These are phyloP conservation scores for Apodemia mormo DNA, from an alignment of 2,888 invertebrate species.

Conservation along the genomic window DNA sequence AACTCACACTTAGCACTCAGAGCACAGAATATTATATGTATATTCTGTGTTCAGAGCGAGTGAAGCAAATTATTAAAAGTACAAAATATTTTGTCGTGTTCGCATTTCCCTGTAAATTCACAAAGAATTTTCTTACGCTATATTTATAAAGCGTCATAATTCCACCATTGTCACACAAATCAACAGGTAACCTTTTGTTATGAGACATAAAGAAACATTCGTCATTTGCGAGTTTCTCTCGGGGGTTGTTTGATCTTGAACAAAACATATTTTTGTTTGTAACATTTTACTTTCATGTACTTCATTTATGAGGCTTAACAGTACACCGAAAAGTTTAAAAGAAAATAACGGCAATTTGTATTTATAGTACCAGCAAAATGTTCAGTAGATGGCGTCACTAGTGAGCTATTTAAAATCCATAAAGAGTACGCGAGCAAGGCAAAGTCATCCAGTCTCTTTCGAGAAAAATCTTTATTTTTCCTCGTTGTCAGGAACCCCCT, in stretches of 20 bases:
- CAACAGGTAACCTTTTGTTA: background rate
- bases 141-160: conserved; percentile 14
- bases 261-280: conserved; percentile 1
- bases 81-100: background rate
- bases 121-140: background rate
- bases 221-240: conserved; percentile 4
- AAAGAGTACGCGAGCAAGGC: too few species aligned
- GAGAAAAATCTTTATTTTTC: too few species aligned
- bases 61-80: too few species aligned
- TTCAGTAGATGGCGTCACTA: too few species aligned
- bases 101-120: background rate
- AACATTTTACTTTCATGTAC: background rate
- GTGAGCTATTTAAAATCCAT: too few species aligned
- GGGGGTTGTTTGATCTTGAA: background rate
- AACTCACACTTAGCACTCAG: too few species aligned
- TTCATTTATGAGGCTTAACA: background rate
- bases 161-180: conserved; percentile 8
- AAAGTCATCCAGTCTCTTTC: too few species aligned
- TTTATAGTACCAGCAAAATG: too few species aligned
- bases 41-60: too few species aligned
- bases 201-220: conserved; percentile 10
- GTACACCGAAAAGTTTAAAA: background rate
- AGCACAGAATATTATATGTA: too few species aligned
- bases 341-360: background rate
- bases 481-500: too few species aligned